Conservation (phyloP, 2,113 vertebrate species). For the Alethe castanea region DNA sequence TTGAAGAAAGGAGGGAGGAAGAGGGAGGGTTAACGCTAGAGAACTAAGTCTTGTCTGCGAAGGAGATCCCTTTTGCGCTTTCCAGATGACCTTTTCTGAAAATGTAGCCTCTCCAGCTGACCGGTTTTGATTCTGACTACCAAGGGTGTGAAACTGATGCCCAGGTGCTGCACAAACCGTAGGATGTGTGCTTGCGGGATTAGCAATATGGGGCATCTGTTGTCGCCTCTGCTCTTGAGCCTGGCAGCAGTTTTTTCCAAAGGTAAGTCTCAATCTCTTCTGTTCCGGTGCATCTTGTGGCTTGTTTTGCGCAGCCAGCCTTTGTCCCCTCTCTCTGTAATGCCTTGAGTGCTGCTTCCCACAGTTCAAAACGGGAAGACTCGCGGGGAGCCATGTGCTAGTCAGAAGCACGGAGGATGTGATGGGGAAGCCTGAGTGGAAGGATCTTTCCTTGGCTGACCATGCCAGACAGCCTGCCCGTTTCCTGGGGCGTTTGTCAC, state of each 20-base stretch:
- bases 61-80: background rate
- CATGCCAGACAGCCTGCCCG: background rate
- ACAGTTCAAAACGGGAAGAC: background rate
- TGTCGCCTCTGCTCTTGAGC: conserved; percentile 73
- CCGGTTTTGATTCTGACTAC: background rate
- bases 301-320: background rate
- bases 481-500: background rate
- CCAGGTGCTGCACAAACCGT: background rate
- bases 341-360: background rate
- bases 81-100: conserved; percentile 12
- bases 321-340: background rate
- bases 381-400: background rate
- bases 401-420: fast-evolving
- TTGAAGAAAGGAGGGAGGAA: background rate
- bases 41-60: background rate
- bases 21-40: background rate
- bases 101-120: background rate
- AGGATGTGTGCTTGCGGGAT: conserved; percentile 65
- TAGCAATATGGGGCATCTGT: conserved; percentile 64
- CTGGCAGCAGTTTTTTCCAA: conserved; percentile 73
- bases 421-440: background rate
- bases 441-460: background rate
- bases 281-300: background rate
- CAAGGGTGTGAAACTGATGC: background rate
- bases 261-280: conserved; percentile 65